Percentiles rank a stretch among this genome's conserved stretches.
These are phyloP conservation scores for Mesorhabditis belari DNA, from an alignment of 2,888 invertebrate species.

Conservation along the genomic window DNA sequence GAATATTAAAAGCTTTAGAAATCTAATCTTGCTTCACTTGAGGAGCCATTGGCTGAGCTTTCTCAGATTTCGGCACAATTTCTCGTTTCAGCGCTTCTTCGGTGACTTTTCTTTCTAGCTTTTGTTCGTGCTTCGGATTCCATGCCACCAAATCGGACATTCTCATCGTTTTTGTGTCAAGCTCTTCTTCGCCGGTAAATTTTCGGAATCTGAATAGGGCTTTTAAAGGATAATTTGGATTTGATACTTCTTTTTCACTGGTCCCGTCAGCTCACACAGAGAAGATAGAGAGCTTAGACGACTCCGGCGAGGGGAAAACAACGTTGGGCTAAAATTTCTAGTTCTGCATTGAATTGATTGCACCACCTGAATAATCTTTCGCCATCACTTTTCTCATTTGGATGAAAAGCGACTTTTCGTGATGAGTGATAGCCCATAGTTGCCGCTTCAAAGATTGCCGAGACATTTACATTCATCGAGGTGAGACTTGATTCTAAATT, in stretches of 20 bases:
- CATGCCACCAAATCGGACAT: constrained; percentile 40
- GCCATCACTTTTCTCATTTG: not conserved
- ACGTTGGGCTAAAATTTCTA: not conserved
- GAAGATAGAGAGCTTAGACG: not conserved
- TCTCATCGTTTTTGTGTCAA: constrained; percentile 31
- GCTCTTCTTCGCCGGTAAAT: constrained; percentile 24
- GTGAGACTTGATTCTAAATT: too few relatives aligned
- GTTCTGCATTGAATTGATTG: too few relatives aligned
- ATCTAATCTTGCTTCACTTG: constrained; percentile 6
- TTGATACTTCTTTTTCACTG: not conserved
- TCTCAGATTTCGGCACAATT: constrained; percentile 19
- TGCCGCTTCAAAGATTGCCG: not conserved
- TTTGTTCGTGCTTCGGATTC: constrained; percentile 40
- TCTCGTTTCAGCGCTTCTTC: constrained; percentile 23
- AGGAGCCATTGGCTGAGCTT: constrained; percentile 12
- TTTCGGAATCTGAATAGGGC: not conserved
- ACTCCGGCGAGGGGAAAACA: not conserved
- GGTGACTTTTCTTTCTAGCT: constrained; percentile 12
- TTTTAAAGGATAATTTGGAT: not conserved
- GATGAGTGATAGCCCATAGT: too few relatives aligned
- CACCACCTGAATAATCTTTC: not conserved
- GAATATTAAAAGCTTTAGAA: not conserved
- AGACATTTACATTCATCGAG: too few relatives aligned
- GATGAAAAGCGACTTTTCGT: not conserved
- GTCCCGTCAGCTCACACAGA: not conserved